Percentiles rank a stretch among this genome's conserved stretches.
phyloP scores from a whole-genome alignment of 30 jellyfish, hydroid and myxozoan species.

The Haliclystus octoradiatus region DNA sequence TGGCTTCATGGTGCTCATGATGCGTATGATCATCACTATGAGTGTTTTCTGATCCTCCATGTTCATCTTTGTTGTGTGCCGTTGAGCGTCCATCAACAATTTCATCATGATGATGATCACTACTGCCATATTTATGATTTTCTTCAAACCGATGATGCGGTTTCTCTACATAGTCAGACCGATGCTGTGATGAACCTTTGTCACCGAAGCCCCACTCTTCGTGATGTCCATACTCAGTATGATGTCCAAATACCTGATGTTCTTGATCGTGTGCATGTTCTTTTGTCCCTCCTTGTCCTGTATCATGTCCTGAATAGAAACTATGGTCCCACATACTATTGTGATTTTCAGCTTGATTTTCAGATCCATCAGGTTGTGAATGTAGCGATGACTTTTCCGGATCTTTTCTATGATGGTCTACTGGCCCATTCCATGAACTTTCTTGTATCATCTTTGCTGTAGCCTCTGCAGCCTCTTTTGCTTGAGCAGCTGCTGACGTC shows the following conservation, averaged over 20 bases:
- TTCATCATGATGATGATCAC: constrained; percentile 40
- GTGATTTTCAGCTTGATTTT: not conserved
- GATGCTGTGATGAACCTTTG: constrained; percentile 61
- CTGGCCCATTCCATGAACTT: constrained; percentile 37
- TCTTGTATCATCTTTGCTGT: constrained; percentile 62
- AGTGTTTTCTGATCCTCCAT: constrained; percentile 39
- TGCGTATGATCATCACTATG: constrained; percentile 46
- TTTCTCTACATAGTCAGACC: constrained; percentile 48
- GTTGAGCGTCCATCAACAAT: not conserved
- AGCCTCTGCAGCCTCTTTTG: constrained; percentile 44
- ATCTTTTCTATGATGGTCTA: not conserved
- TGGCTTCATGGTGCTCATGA: constrained; percentile 27
- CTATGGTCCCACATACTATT: not conserved
- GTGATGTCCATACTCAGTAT: constrained; percentile 74
- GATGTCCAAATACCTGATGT: constrained; percentile 68
- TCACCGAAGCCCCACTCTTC: constrained; percentile 96
- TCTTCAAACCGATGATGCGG: constrained; percentile 26
- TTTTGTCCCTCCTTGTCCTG: not conserved
- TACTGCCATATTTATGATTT: constrained; percentile 15
- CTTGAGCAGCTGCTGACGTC: constrained; percentile 68
- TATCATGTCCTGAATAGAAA: not conserved
- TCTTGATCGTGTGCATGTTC: constrained; percentile 9
- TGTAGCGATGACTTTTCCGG: not conserved
- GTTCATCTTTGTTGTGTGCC: constrained; percentile 11
- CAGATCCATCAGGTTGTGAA: not conserved